These are phyloP conservation scores for Cyanocitta stelleri DNA, from an alignment of 2,113 vertebrate genomes.

Conservation along the genomic window DNA sequence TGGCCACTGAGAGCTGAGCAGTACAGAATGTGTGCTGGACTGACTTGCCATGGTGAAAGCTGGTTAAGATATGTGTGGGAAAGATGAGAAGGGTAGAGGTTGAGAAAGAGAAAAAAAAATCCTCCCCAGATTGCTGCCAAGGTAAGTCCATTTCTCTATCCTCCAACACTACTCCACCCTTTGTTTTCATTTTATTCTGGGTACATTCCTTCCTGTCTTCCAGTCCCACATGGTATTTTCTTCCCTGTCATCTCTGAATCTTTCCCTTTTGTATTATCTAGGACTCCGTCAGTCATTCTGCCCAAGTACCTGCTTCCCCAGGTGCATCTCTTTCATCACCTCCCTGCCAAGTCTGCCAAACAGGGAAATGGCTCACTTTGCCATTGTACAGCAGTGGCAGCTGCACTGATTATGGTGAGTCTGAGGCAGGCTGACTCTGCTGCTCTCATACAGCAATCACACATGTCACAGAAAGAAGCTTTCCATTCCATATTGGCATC, in stretches of 20 bases:
- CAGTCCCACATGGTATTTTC: background rate
- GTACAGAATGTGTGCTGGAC: background rate
- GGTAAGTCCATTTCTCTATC: background rate
- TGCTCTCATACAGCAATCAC: background rate
- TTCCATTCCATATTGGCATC: background rate
- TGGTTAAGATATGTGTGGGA: background rate
- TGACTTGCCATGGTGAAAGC: background rate
- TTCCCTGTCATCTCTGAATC: background rate
- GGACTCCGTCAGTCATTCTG: background rate
- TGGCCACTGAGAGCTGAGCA: background rate
- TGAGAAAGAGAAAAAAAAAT: background rate
- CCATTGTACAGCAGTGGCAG: background rate
- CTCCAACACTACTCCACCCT: background rate
- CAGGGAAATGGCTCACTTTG: background rate
- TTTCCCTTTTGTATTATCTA: background rate
- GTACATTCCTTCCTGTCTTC: background rate
- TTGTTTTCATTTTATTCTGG: background rate
- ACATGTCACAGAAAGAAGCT: background rate
- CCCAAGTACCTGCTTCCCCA: background rate
- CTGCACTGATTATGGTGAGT: accelerated
- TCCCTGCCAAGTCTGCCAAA: background rate
- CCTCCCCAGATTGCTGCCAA: background rate
- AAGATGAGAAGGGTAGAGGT: background rate
- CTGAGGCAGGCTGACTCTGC: background rate
- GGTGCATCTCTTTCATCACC: background rate